These are phyloP conservation scores for Cynopterus brachyotis DNA, from an alignment of 2,113 vertebrate species.

Conservation along the genomic window DNA sequence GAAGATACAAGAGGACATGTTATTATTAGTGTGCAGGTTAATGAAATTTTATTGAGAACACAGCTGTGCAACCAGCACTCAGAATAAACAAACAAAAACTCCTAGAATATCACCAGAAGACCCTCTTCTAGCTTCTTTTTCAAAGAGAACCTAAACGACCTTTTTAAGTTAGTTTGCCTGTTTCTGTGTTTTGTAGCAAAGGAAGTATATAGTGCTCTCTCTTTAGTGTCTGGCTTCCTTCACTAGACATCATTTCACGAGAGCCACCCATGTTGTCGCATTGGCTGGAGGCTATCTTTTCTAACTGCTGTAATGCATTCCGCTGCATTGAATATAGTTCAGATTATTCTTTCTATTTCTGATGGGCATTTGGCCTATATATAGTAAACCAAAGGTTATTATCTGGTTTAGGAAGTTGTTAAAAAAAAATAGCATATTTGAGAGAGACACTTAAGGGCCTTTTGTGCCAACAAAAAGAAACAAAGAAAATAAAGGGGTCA, in stretches of 20 bases:
- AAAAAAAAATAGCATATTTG: neutral
- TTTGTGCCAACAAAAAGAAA: neutral
- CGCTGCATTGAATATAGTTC: neutral
- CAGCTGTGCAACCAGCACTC: neutral
- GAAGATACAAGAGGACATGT: neutral
- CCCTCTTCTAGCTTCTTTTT: neutral
- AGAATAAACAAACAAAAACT: neutral
- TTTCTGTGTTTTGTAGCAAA: neutral
- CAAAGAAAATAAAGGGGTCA: neutral
- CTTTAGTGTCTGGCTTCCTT: neutral
- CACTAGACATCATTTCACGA: neutral
- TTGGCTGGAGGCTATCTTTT: neutral
- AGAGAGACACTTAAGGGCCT: neutral
- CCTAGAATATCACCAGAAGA: neutral
- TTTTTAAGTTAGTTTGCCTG: neutral
- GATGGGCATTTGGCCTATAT: neutral
- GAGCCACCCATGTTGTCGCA: neutral
- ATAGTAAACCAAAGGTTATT: neutral
- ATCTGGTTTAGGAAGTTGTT: neutral
- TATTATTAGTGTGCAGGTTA: neutral
- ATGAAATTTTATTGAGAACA: neutral
- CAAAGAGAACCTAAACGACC: neutral
- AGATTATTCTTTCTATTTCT: neutral
- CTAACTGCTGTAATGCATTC: neutral
- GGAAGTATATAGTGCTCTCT: accelerated